Evolutionary conservation across 1,140 invertebrate genomes (phyloP).

Genomic region (Hetaerina americana): DNA sequence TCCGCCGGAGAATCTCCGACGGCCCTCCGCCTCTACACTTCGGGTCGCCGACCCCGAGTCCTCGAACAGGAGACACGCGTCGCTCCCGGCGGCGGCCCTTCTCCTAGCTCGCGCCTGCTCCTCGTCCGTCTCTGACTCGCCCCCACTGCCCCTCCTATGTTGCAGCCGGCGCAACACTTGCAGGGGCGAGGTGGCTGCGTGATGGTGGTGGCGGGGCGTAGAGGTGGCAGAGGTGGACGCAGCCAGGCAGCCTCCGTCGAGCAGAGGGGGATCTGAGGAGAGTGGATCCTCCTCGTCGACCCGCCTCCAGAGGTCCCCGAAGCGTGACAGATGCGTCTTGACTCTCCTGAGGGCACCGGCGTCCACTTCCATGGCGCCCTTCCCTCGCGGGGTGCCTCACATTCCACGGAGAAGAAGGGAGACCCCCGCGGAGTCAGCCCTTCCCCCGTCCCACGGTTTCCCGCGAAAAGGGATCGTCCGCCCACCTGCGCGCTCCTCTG

Average conservation of each 20-base stretch:
- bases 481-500: no score
- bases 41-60: background rate
- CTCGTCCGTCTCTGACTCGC: background rate
- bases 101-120: background rate
- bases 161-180: background rate
- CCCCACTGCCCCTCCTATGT: background rate
- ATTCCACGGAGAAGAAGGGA: no score
- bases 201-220: background rate
- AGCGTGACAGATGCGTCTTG: background rate
- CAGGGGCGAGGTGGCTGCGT: background rate
- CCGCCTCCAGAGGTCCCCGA: background rate
- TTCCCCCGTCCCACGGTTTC: no score
- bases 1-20: background rate
- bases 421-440: no score
- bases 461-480: background rate
- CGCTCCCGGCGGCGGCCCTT: background rate
- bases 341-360: background rate
- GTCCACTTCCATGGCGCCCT: background rate
- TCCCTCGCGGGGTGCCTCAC: no score
- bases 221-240: background rate
- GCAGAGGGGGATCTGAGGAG: no score
- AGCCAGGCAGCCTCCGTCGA: no score
- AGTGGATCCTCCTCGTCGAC: background rate
- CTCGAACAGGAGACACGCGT: background rate
- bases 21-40: background rate